phyloP scores from a whole-genome alignment of 2,797 vertebrate species.

The Paguma larvata region DNA sequence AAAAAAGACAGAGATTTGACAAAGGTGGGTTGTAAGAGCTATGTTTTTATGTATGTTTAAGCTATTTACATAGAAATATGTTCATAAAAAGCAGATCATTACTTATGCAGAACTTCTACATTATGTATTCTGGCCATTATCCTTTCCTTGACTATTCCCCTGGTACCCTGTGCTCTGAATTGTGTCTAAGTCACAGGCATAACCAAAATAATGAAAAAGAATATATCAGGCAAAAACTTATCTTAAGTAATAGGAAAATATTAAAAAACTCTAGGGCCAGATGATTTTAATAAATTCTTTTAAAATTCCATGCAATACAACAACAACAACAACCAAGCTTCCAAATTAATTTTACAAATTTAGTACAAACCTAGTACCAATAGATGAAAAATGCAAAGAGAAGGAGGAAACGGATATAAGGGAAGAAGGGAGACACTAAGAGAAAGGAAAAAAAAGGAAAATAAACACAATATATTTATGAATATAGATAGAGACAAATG shows the following conservation, averaged over 20 bases:
- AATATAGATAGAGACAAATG: neutral
- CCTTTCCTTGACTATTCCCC: neutral
- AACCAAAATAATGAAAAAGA: neutral
- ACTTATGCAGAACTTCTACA: neutral
- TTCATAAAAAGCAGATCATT: neutral
- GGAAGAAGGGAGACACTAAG: neutral
- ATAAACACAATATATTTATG: neutral
- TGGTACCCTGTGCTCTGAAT: neutral
- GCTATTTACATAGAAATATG: neutral
- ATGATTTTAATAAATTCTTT: constrained; percentile 37
- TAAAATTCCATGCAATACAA: neutral
- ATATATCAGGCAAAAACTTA: neutral
- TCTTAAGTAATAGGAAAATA: neutral
- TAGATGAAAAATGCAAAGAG: neutral
- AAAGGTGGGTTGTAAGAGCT: neutral
- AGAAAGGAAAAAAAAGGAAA: neutral
- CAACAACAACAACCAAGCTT: neutral
- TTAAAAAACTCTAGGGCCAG: neutral
- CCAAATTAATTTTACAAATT: constrained; percentile 41
- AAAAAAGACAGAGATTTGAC: neutral
- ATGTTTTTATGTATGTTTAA: neutral
- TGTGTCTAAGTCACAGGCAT: neutral
- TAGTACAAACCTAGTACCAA: neutral
- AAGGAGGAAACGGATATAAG: neutral
- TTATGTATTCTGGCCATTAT: neutral